Conservation (phyloP, 2,888 invertebrate species). For the Lochmaea capreae region DNA sequence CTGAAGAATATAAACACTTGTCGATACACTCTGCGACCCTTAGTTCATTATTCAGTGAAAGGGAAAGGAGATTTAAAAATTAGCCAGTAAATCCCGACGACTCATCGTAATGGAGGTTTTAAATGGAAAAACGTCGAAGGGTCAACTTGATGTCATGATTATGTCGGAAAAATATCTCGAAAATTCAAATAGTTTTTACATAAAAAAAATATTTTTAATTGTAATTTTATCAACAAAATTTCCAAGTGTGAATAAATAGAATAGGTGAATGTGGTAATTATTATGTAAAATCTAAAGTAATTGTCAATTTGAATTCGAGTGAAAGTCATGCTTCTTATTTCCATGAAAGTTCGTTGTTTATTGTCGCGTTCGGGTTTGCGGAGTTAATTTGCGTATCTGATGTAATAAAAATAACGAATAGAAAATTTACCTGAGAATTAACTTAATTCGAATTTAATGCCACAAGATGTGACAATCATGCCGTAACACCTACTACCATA, state of each 20-base stretch:
- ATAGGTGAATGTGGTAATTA: slow-evolving; percentile 9
- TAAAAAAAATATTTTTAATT: no score
- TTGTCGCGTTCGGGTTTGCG: slow-evolving; percentile 29
- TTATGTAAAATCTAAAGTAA: slow-evolving; percentile 31
- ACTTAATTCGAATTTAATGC: slow-evolving; percentile 66
- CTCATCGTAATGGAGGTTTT: slow-evolving; percentile 36
- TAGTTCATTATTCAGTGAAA: slow-evolving; percentile 44
- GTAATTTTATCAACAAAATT: no score
- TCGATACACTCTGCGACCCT: slow-evolving; percentile 44
- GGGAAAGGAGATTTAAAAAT: slow-evolving; percentile 52
- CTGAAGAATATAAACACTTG: slow-evolving; percentile 55
- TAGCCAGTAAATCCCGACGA: slow-evolving; percentile 44
- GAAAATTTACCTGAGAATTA: slow-evolving; percentile 48
- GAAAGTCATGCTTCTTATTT: slow-evolving; percentile 29
- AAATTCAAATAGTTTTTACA: neutral
- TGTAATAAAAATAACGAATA: slow-evolving; percentile 52
- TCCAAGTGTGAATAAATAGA: neutral
- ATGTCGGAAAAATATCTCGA: neutral
- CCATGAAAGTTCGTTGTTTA: slow-evolving; percentile 20
- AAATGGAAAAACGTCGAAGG: slow-evolving; percentile 8
- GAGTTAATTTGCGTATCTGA: slow-evolving; percentile 60
- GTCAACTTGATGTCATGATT: slow-evolving; percentile 3
- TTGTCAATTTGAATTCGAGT: slow-evolving; percentile 26
- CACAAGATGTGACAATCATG: slow-evolving; percentile 63
- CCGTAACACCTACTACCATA: slow-evolving; percentile 65